These are phyloP conservation scores for Aspidoscelis tigris DNA, from an alignment of 2,113 vertebrate species.

Conservation along the genomic window DNA sequence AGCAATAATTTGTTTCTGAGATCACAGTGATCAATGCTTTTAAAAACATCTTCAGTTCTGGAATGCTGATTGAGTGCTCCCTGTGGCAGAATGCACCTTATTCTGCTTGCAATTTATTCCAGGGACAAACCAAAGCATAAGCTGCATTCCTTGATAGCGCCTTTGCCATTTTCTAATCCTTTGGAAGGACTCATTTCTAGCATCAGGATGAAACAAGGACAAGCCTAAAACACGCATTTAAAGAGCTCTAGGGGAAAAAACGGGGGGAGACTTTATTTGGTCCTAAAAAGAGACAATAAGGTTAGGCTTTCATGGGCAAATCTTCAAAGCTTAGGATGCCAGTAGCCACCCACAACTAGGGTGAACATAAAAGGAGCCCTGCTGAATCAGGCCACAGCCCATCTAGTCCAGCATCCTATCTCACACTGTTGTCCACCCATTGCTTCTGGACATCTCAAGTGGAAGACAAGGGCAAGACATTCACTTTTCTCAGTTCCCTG, in stretches of 20 bases:
- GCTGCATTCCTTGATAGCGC: background rate
- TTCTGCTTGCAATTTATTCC: background rate
- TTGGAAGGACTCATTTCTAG: background rate
- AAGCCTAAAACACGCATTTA: background rate
- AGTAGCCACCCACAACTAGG: background rate
- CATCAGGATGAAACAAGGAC: background rate
- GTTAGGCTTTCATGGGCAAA: background rate
- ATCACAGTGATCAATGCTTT: constrained; percentile 16
- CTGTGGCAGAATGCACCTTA: background rate
- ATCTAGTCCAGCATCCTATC: no score
- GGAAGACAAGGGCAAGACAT: no score
- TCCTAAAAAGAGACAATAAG: background rate
- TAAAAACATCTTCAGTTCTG: constrained; percentile 1
- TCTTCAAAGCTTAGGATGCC: background rate
- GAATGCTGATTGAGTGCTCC: background rate
- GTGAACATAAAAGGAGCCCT: no score
- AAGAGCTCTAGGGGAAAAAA: background rate
- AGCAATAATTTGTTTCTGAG: constrained; percentile 11
- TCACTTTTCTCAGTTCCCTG: no score
- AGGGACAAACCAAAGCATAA: background rate
- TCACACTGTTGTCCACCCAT: no score
- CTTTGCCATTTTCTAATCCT: background rate
- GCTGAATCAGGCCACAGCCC: no score
- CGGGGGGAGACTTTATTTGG: background rate
- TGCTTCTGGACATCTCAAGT: no score